Evolutionary conservation across 2,797 vertebrate genomes (phyloP), one percentile per base, ranked within the genome.

Genomic region (Champsocephalus gunnari): DNA sequence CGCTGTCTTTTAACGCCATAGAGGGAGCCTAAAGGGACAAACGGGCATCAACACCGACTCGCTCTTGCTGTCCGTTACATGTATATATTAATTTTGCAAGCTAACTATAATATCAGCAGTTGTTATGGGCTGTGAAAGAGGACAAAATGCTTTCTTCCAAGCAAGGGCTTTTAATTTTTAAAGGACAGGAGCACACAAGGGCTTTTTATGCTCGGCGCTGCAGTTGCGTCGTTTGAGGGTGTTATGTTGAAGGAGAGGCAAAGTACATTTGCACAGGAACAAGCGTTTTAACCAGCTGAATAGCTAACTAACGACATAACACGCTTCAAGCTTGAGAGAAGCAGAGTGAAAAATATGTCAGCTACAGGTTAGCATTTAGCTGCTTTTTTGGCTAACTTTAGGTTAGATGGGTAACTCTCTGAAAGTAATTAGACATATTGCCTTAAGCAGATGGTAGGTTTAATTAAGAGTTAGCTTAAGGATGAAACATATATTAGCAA

Each of bases 91-190:
- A 92, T 92, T 93, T 91, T 90, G 83, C 88, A 89, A 88, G 82
- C 79, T 80, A 84, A 83, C 87, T 77, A 88, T 87, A 76, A 82
- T 88, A 88, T 88, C 88, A 86, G 87, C 84, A 83, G 76, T 89
- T 84, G 84, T 89, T 79, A 76, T 67, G 87, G 86, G 75, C 83
- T 92, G 89, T 89, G 83, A 89, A 88, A 78, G 60, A 32, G 32
- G 59, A 80, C 69, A 48, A 81, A 69, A 16, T 8, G 70, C 68
- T 83, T 89, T 86, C 87, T 84, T 87, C 79, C 79, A 76, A 91
- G 87, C 88, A 94, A 95, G 92, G 94, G 93, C 92, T 94, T 94
- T 94, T 92, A 89, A 92, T 93, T 93, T 95, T 92, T 92, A 89
- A 92, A 92, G 83, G 83, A 92, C 87, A 85, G 90, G 90, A 90